Percentiles rank a stretch among this genome's conserved stretches.
Conservation (phyloP, 2,888 invertebrate species). For the Spodoptera picta region DNA sequence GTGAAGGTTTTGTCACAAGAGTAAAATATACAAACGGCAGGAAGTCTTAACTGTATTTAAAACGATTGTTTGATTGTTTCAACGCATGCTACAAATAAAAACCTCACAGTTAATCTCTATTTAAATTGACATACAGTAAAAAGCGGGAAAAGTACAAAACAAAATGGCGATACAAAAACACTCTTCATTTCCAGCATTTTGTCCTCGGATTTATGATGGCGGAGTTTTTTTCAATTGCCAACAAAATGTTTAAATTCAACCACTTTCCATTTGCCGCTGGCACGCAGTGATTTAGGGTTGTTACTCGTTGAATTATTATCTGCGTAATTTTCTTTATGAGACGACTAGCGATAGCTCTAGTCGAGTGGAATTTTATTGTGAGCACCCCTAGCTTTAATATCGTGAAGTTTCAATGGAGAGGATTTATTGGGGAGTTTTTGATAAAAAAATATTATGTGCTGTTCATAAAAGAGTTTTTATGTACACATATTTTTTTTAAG, state of each 20-base stretch:
- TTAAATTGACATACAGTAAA: constrained; percentile 7
- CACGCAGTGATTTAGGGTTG: constrained; percentile 75
- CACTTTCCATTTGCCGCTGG: constrained; percentile 74
- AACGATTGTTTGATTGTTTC: too few relatives aligned
- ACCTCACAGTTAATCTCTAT: constrained; percentile 7
- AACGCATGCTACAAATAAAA: neutral
- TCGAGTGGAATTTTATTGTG: constrained; percentile 65
- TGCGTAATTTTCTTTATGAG: constrained; percentile 64
- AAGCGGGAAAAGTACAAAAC: constrained; percentile 10
- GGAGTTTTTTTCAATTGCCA: constrained; percentile 69
- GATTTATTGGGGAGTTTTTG: constrained; percentile 18
- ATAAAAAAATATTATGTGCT: neutral
- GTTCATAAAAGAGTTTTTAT: too few relatives aligned
- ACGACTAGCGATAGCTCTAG: constrained; percentile 46
- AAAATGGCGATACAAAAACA: constrained; percentile 36
- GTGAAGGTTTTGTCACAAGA: neutral
- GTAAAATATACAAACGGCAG: too few relatives aligned
- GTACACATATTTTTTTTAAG: too few relatives aligned
- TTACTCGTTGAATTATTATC: constrained; percentile 68
- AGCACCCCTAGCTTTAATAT: constrained; percentile 35
- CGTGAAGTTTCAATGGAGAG: constrained; percentile 26
- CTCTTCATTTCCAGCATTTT: constrained; percentile 39
- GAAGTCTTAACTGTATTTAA: too few relatives aligned
- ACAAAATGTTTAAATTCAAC: constrained; percentile 70
- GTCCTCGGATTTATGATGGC: constrained; percentile 43